These are phyloP conservation scores for Lasioglossum baleicum DNA, from an alignment of 1,140 invertebrate genomes.

Conservation along the genomic window DNA sequence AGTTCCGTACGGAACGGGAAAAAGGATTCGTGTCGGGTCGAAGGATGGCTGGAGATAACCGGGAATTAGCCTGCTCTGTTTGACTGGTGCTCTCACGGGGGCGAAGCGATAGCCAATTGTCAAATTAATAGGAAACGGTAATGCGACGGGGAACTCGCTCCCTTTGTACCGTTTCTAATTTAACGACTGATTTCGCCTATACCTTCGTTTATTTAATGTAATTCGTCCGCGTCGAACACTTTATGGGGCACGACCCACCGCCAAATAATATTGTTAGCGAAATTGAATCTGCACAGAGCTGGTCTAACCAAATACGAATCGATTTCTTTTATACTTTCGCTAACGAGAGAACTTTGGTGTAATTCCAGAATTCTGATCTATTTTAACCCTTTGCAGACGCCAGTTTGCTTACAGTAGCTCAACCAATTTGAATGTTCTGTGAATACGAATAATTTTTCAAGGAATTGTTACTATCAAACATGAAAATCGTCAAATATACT, in stretches of 20 bases:
- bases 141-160: conserved; percentile 29
- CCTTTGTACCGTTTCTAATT: conserved; percentile 42
- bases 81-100: conserved; percentile 47
- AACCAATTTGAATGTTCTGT: too few relatives aligned
- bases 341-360: too few relatives aligned
- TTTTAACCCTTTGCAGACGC: too few relatives aligned
- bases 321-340: too few relatives aligned
- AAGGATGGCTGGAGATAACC: conserved; percentile 37
- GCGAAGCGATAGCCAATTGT: conserved; percentile 55
- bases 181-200: conserved; percentile 11
- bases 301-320: too few relatives aligned
- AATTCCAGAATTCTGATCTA: too few relatives aligned
- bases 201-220: neutral
- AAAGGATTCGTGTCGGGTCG: conserved; percentile 10
- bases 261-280: too few relatives aligned
- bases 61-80: conserved; percentile 53
- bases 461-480: too few relatives aligned
- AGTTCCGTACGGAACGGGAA: conserved; percentile 4
- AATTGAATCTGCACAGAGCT: too few relatives aligned
- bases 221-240: neutral
- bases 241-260: neutral
- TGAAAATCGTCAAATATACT: too few relatives aligned
- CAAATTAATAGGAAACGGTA: conserved; percentile 59
- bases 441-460: too few relatives aligned
- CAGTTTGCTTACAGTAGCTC: too few relatives aligned